These are phyloP conservation scores for Siniperca knerii DNA, from an alignment of 2,113 vertebrate genomes.

Conservation along the genomic window DNA sequence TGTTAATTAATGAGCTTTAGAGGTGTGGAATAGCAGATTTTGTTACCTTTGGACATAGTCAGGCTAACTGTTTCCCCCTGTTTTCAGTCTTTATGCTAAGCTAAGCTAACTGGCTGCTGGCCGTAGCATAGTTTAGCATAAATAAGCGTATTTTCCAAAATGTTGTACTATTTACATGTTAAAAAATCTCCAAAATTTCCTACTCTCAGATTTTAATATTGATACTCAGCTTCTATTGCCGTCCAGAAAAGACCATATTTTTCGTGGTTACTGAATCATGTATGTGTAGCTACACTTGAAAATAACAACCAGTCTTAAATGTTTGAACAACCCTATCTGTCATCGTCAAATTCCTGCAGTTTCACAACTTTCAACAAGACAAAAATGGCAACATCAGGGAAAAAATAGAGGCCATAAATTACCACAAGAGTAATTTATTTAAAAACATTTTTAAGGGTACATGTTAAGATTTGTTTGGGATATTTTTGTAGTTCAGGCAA, in stretches of 20 bases:
- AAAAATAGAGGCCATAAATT: not conserved
- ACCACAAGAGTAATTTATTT: not conserved
- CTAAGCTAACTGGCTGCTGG: too few species aligned
- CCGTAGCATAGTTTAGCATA: too few species aligned
- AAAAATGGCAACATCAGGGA: not conserved
- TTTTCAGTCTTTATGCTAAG: too few species aligned
- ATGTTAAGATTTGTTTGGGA: not conserved
- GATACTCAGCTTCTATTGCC: not conserved
- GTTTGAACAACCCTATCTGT: not conserved
- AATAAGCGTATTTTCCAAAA: too few species aligned
- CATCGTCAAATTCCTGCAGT: not conserved
- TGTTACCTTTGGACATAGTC: too few species aligned
- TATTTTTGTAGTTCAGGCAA: constrained; percentile 7
- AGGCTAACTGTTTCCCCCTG: too few species aligned
- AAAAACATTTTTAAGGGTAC: not conserved
- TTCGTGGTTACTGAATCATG: not conserved
- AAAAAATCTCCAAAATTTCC: not conserved
- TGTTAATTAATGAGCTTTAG: too few species aligned
- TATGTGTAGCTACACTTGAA: not conserved
- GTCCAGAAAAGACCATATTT: not conserved
- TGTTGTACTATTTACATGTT: not conserved
- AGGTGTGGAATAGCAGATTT: too few species aligned
- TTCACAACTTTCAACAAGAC: not conserved
- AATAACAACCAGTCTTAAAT: too few species aligned
- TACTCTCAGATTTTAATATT: not conserved